A percentile compares a stretch with the other conserved stretches of the same genome.
These are phyloP conservation scores for Germaria angustata DNA, from an alignment of 2,888 invertebrate species.

Conservation along the genomic window DNA sequence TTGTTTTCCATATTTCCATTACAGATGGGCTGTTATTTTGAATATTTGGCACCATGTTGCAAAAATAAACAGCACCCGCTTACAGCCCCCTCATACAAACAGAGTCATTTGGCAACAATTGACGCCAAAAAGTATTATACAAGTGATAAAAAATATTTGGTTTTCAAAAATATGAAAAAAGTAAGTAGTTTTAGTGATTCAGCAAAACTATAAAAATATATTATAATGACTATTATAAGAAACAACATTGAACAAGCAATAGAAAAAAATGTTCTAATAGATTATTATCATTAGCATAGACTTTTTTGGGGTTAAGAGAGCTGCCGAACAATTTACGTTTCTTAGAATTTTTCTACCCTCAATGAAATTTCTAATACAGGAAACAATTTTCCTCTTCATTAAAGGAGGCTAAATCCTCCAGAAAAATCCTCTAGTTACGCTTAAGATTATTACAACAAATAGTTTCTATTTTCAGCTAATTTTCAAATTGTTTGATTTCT, in stretches of 20 bases:
- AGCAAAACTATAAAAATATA: conserved; percentile 41
- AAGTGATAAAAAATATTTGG: conserved; percentile 40
- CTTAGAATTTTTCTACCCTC: too few relatives aligned
- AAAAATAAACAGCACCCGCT: conserved; percentile 23
- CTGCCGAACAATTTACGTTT: too few relatives aligned
- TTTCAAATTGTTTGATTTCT: neutral
- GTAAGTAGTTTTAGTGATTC: conserved; percentile 38
- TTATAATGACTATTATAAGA: neutral
- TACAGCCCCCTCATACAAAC: conserved; percentile 1
- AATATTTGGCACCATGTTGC: conserved; percentile 36
- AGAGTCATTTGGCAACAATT: conserved; percentile 54
- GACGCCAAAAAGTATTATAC: conserved; percentile 31
- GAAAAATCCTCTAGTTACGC: too few relatives aligned
- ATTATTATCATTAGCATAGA: too few relatives aligned
- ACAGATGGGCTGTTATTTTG: conserved; percentile 55
- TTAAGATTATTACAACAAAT: neutral
- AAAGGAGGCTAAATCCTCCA: too few relatives aligned
- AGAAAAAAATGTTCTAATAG: neutral
- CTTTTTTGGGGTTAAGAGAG: too few relatives aligned
- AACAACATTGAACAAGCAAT: conserved; percentile 7
- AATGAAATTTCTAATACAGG: too few relatives aligned
- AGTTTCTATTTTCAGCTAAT: neutral
- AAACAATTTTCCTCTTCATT: too few relatives aligned
- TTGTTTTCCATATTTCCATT: conserved; percentile 44
- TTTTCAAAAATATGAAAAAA: conserved; percentile 8